Conservation (phyloP, 2,888 invertebrate species). For the Epistrophe eligans region DNA sequence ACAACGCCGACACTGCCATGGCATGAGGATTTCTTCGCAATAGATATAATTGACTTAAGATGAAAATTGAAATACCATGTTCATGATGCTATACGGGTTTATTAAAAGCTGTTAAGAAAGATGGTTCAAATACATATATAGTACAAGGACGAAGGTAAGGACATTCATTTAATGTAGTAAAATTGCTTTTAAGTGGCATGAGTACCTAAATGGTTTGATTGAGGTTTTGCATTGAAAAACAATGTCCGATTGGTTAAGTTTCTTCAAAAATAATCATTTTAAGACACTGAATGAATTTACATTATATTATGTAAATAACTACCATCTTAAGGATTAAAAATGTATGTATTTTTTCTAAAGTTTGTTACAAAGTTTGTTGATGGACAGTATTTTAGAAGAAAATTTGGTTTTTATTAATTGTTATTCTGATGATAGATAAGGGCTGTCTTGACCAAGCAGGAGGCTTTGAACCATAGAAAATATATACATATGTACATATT, state of each 20-base stretch:
- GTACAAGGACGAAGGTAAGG: constrained; percentile 4
- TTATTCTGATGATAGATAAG: too few species aligned
- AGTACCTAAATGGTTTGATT: constrained; percentile 16
- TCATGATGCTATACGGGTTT: constrained; percentile 76
- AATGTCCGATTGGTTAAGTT: constrained; percentile 1
- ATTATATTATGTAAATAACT: not conserved
- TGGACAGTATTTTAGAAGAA: too few species aligned
- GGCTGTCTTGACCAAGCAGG: too few species aligned
- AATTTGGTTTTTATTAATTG: too few species aligned
- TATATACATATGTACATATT: too few species aligned
- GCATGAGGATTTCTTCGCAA: constrained; percentile 17
- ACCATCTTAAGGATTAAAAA: too few species aligned
- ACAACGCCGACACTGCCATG: not conserved
- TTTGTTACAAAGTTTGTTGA: too few species aligned
- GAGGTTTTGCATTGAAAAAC: constrained; percentile 28
- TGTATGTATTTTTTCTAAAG: too few species aligned
- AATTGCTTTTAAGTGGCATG: not conserved
- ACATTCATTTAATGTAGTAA: not conserved
- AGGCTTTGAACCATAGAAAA: too few species aligned
- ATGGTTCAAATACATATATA: constrained; percentile 16
- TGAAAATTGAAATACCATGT: constrained; percentile 84
- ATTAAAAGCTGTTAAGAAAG: constrained; percentile 18
- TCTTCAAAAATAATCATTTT: not conserved
- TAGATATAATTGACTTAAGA: constrained; percentile 80
- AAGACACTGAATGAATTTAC: not conserved